A percentile compares a stretch with the other conserved stretches of the same genome.
Evolutionary conservation across 2,113 vertebrate species (phyloP).

Genomic region (Alethe castanea): DNA sequence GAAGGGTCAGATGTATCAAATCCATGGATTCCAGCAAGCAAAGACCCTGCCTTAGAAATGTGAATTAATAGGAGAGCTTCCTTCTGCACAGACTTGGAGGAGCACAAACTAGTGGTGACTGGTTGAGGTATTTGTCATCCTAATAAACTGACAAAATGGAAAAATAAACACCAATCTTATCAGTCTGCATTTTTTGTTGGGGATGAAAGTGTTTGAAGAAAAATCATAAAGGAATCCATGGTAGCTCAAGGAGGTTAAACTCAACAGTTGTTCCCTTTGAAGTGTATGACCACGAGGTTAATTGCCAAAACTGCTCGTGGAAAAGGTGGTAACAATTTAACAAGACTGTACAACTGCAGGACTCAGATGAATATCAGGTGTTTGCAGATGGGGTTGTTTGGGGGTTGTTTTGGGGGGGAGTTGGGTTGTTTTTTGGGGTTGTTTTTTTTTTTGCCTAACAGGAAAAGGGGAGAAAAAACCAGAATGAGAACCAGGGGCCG

Average conservation of each 20-base stretch:
- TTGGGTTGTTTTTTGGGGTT: background rate
- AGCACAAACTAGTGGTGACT: background rate
- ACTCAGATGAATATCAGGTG: slow-evolving; percentile 90
- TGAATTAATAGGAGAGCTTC: slow-evolving; percentile 31
- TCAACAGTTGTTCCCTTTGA: slow-evolving; percentile 89
- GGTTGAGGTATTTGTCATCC: slow-evolving; percentile 39
- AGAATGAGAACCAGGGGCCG: slow-evolving; percentile 70
- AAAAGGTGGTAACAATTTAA: slow-evolving; percentile 99
- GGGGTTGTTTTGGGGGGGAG: background rate
- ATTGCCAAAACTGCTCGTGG: slow-evolving; percentile 92
- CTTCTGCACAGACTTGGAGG: background rate
- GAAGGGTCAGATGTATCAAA: slow-evolving; percentile 66
- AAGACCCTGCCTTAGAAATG: slow-evolving; percentile 32
- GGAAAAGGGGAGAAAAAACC: slow-evolving; percentile 59
- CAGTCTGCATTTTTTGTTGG: slow-evolving; percentile 60
- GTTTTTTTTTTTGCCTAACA: slow-evolving; percentile 39
- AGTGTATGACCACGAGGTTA: slow-evolving; percentile 89
- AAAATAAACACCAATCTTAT: slow-evolving; percentile 74
- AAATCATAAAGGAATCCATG: slow-evolving; percentile 80
- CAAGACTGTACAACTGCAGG: slow-evolving; percentile 82
- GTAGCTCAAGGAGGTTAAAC: slow-evolving; percentile 89
- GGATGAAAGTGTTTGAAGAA: slow-evolving; percentile 88
- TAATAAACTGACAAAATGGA: slow-evolving; percentile 73
- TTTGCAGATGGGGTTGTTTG: slow-evolving; percentile 78
- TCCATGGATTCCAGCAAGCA: slow-evolving; percentile 49